Percentiles rank a stretch among this genome's conserved stretches.
These are phyloP conservation scores for Ahaetulla prasina DNA, from an alignment of 2,113 vertebrate species.

Conservation along the genomic window DNA sequence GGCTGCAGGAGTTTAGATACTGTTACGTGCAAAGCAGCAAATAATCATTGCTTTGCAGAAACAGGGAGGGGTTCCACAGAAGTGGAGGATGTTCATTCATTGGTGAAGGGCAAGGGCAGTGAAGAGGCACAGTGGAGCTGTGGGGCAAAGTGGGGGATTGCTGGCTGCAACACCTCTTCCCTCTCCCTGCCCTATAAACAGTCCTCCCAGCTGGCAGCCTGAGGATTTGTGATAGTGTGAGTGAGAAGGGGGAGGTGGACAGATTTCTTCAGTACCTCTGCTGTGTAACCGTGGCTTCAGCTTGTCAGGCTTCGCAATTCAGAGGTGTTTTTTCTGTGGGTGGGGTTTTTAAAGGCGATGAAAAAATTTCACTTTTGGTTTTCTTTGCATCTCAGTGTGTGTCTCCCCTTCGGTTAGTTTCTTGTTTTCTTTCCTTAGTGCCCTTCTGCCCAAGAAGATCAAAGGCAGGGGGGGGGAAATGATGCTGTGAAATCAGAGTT, in stretches of 20 bases:
- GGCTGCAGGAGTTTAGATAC: neutral
- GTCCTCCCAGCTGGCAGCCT: conserved; percentile 80
- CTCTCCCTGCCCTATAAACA: conserved; percentile 70
- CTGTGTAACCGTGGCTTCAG: conserved; percentile 57
- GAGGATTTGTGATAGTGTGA: conserved; percentile 74
- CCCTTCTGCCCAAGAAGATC: neutral
- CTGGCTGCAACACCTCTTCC: conserved; percentile 37
- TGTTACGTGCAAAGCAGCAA: neutral
- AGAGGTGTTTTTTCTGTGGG: conserved; percentile 6
- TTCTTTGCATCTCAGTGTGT: neutral
- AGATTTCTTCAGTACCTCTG: conserved; percentile 40
- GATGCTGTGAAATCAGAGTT: neutral
- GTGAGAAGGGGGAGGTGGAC: conserved; percentile 43
- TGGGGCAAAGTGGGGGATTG: conserved; percentile 13
- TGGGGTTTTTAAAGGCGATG: conserved; percentile 5
- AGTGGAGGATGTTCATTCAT: neutral
- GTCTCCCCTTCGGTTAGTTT: neutral
- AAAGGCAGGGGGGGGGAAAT: neutral
- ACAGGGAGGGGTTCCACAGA: neutral
- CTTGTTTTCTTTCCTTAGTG: neutral
- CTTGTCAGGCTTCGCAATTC: neutral
- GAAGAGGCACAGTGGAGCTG: conserved; percentile 29
- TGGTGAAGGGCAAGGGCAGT: conserved; percentile 12
- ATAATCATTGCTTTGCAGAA: neutral
- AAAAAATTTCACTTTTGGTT: conserved; percentile 2